Evolutionary conservation across 2,797 vertebrate species (phyloP).

Genomic region (Apogon talboti): DNA sequence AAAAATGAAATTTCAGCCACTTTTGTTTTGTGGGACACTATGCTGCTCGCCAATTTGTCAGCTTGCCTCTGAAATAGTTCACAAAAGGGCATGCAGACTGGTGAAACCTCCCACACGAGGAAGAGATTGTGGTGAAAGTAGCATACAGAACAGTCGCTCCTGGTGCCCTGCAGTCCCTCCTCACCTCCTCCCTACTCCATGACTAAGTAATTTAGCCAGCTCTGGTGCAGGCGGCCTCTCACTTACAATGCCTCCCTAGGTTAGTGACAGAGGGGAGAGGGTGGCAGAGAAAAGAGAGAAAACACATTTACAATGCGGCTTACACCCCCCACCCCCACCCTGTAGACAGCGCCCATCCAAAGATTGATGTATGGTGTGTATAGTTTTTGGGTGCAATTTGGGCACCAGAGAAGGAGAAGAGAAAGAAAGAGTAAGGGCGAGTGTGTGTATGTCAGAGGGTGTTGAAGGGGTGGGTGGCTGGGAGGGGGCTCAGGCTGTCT

Average conservation of each 20-base stretch:
- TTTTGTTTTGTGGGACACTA: slow-evolving; percentile 57
- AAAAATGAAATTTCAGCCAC: slow-evolving; percentile 67
- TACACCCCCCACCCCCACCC: slow-evolving; percentile 42
- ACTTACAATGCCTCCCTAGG: slow-evolving; percentile 73
- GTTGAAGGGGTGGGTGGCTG: not conserved
- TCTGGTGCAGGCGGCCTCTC: slow-evolving; percentile 72
- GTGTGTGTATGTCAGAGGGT: slow-evolving; percentile 64
- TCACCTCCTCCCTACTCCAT: slow-evolving; percentile 67
- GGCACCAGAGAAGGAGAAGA: slow-evolving; percentile 52
- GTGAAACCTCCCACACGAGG: slow-evolving; percentile 68
- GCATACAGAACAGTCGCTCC: slow-evolving; percentile 67
- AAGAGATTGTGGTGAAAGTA: slow-evolving; percentile 63
- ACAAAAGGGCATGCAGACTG: slow-evolving; percentile 70
- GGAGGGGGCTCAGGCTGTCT: slow-evolving; percentile 65
- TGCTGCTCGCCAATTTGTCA: slow-evolving; percentile 74
- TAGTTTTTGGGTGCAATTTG: slow-evolving; percentile 70
- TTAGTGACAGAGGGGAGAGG: slow-evolving; percentile 66
- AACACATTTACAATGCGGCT: slow-evolving; percentile 71
- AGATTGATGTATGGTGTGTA: slow-evolving; percentile 75
- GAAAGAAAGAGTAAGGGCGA: slow-evolving; percentile 66
- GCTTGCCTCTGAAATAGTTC: slow-evolving; percentile 65
- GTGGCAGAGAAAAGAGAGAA: slow-evolving; percentile 56
- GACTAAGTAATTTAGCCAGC: slow-evolving; percentile 83
- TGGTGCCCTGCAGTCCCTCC: slow-evolving; percentile 24
- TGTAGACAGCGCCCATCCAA: slow-evolving; percentile 66